Evolutionary conservation across 2,888 invertebrate species (phyloP), one percentile per base, ranked within the genome.

Genomic region (Ditula angustiorana): DNA sequence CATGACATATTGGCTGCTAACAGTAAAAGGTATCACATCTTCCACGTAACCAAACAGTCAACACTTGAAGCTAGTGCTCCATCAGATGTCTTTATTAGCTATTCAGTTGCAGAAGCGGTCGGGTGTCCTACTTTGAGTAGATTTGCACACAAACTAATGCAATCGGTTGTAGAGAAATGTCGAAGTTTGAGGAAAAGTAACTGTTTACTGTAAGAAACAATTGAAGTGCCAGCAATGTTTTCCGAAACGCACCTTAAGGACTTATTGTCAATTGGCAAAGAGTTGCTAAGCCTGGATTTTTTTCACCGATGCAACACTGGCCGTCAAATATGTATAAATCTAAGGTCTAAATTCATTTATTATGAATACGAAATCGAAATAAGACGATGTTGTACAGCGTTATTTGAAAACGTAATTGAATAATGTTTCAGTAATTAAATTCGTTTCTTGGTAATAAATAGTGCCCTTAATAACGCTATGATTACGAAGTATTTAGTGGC

Each of bases 91-190:
- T 41, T 19, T 61, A 41, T 50, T 61, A 53, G 52, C 55, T 61
- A 47, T 61, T 61, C 61, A 61, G 28, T 61, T 61, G 55, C 61
- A 61, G 55, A 61, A 61, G 61, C 61, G 60, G 16, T 52, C 61
- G 60, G 16, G 44, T 11, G 61, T 44, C 52, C 61, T 28, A 61
- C 50, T 61, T 52, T 37, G 19, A 26, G 30, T 16, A 46, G 52
- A 52, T 61, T 61, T 61, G 52, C 61, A 52, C 49, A 61, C 61
- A 23, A 24, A 33, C 37, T 37, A 33, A 13, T 35, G 53, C 53
- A 55, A 55, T 55, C 37, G 24, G n/a, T 26, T 49, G 28, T 10
- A 10, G 10, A 37, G 53, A 13, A 13, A 35, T 13, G 35, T 13
- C 11, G 23, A 47, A 47, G 13, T 7, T 47, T 5, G n/a, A 26